Conservation (phyloP, 2,888 invertebrate species). For the Strigamia maritima region DNA sequence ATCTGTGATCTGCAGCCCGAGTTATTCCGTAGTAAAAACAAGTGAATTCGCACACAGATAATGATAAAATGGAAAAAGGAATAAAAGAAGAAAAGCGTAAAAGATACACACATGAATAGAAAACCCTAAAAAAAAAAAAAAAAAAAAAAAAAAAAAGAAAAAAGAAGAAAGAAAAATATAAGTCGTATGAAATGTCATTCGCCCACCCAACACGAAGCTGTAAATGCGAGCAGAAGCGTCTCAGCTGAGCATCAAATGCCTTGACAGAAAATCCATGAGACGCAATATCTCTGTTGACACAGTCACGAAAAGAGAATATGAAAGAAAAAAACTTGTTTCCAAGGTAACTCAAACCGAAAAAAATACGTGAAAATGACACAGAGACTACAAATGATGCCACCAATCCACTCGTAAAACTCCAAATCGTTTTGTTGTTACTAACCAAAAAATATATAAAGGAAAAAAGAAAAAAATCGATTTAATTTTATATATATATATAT, state of each 20-base stretch:
- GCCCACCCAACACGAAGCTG: constrained; percentile 19
- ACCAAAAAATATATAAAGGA: not conserved
- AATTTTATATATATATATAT: no score
- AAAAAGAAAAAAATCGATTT: not conserved
- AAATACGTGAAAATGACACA: constrained; percentile 21
- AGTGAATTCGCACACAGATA: not conserved
- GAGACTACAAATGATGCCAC: constrained; percentile 27
- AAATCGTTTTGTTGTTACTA: constrained; percentile 26
- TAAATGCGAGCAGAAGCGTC: constrained; percentile 12
- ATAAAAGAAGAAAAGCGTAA: not conserved
- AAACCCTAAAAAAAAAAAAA: not conserved
- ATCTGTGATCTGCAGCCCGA: not conserved
- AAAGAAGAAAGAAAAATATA: not conserved
- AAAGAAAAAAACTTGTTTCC: constrained; percentile 26
- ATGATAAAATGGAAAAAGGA: not conserved
- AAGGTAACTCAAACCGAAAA: constrained; percentile 8
- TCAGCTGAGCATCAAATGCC: constrained; percentile 34
- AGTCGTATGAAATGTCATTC: constrained; percentile 29
- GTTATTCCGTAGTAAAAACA: not conserved
- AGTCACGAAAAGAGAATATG: constrained; percentile 13
- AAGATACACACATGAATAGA: constrained; percentile 2
- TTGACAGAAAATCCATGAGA: constrained; percentile 34
- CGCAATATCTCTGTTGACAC: constrained; percentile 32
- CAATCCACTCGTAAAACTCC: constrained; percentile 20
- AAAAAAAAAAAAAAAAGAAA: not conserved